Percentiles rank a stretch among this genome's conserved stretches.
These are phyloP conservation scores for Pseudomyrmex dendroicus DNA, from an alignment of 1,140 invertebrate species.

Conservation along the genomic window DNA sequence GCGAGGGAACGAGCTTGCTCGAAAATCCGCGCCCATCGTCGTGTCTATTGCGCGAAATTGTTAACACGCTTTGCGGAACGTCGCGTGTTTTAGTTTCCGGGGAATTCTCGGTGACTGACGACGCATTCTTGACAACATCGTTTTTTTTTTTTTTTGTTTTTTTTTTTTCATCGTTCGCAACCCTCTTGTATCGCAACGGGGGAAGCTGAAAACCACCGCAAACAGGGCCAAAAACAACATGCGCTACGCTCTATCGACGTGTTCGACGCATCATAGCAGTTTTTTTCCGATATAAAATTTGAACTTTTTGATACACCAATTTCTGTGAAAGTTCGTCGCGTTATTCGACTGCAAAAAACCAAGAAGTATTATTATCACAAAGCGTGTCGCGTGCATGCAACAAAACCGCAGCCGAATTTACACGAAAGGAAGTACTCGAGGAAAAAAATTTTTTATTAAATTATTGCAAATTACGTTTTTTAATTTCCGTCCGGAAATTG, in stretches of 20 bases:
- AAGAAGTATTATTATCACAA: background rate
- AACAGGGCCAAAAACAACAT: conserved; percentile 43
- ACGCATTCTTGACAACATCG: conserved; percentile 51
- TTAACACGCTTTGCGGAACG: conserved; percentile 50
- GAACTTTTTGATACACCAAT: conserved; percentile 40
- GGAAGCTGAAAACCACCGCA: conserved; percentile 10
- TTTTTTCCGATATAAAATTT: conserved; percentile 26
- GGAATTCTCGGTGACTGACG: conserved; percentile 41
- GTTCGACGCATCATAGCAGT: conserved; percentile 17
- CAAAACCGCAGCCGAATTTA: too few relatives aligned
- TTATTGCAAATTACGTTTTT: background rate
- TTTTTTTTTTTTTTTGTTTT: too few relatives aligned
- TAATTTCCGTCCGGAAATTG: background rate
- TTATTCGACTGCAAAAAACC: conserved; percentile 28
- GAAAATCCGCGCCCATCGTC: conserved; percentile 39
- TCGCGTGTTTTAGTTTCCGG: conserved; percentile 35
- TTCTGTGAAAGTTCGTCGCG: conserved; percentile 34
- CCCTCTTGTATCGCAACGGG: conserved; percentile 44
- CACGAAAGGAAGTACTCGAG: too few relatives aligned
- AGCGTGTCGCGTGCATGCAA: background rate
- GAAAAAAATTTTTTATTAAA: too few relatives aligned
- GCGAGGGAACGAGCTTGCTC: background rate
- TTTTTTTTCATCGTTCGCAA: conserved; percentile 29
- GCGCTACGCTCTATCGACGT: conserved; percentile 21
- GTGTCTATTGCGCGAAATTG: conserved; percentile 43